Percentiles rank a stretch among this genome's conserved stretches.
phyloP scores from a whole-genome alignment of 2,113 vertebrate genomes.

The Tyto alba region DNA sequence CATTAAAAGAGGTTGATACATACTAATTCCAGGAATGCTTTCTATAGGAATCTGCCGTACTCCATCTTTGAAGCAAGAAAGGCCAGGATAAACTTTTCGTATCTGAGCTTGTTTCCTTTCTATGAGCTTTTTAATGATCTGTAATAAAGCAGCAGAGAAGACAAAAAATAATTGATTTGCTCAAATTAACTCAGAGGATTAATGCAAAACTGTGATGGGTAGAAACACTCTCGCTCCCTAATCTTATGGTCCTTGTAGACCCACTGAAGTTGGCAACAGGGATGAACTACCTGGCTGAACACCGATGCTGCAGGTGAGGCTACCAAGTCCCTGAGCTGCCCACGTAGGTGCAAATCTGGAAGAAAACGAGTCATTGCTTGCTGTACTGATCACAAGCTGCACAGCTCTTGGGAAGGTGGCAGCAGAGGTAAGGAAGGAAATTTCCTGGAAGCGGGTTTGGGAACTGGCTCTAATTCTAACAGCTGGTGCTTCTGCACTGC shows the following conservation, averaged over 20 bases:
- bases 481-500: neutral
- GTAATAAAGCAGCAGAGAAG: constrained; percentile 48
- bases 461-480: neutral
- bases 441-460: neutral
- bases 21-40: constrained; percentile 99
- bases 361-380: neutral
- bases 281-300: neutral
- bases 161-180: neutral
- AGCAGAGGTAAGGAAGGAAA: neutral
- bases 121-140: constrained; percentile 99
- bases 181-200: neutral
- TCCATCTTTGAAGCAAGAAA: constrained; percentile 98
- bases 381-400: neutral
- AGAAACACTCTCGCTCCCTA: neutral
- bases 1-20: constrained; percentile 55
- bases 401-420: neutral
- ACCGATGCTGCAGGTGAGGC: neutral
- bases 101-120: constrained; percentile 98
- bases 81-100: constrained; percentile 97
- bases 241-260: neutral
- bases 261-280: neutral
- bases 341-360: neutral
- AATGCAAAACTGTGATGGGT: neutral
- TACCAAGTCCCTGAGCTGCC: neutral
- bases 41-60: constrained; percentile 98